Evolutionary conservation across 35 echinoderm and acorn worm genomes (phyloP), one percentile per base, ranked within the genome.

Genomic region (Heliocidaris tuberculata): DNA sequence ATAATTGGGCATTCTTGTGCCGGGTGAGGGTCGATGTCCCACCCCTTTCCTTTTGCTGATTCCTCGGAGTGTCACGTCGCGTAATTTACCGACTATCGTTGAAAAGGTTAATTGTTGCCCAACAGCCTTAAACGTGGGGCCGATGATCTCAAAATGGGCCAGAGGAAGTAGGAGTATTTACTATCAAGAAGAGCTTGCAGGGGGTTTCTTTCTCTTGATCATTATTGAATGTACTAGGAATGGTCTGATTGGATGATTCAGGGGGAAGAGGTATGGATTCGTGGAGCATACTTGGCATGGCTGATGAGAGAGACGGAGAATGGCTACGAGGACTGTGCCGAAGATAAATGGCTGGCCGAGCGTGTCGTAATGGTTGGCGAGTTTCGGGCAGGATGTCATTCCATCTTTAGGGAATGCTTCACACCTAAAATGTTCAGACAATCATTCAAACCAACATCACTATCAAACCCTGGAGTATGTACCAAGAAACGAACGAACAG

Each of bases 101-200:
- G 87, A 89, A 89, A 89, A 89, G 87, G 87, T 89, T 89, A 89
- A 89, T 89, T 89, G 87, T 89, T 89, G 87, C 87, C 87, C 87
- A 32, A 47, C 87, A 16, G 87, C 19, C 31, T 89, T 17, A 89
- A 32, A 47, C 32, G 31, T 29, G 87, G 87, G 87, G 87, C 87
- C 29, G 47, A 89, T 48, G 87, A 32, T 89, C 87, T 32, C 31
- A n/a, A 89, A n/a, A 89, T 89, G 87, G 87, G 31, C 87, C 87
- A 89, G 15, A 48, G 47, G 87, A 89, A 89, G 47, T 47, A 24
- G 13, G 19, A 89, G 87, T 89, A 78, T 78, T 78, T 78, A 78
- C 65, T 78, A 21, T 78, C 6, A 3, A 78, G 27, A 78, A 78
- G 61, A 78, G 65, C 65, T 78, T 78, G 65, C 65, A 78, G 65